Base-by-base conservation (phyloP, 1,140 invertebrate species). In the Ooceraea biroi region DNA sequence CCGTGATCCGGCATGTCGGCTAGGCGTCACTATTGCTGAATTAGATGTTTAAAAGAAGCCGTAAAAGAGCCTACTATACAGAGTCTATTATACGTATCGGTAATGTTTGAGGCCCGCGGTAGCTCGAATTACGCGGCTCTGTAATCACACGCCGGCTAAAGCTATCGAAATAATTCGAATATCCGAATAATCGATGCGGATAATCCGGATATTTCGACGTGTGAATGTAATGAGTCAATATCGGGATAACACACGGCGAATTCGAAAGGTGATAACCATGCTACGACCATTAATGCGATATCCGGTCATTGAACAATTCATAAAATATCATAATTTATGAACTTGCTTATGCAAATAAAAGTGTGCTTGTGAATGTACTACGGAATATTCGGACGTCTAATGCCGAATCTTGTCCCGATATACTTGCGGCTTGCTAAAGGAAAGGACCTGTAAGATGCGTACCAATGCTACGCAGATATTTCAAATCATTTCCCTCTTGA, bases 51-150 rank as follows among this genome's bases (percentile, higher is more conserved):
- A 88, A 87, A 88, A 83, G 73, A 69, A 87, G 71, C 68, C 73
- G 48, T 84, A 84, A 87, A 88, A 87, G 82, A 36, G 36, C 7
- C 78, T 84, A 88, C 73, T 77, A 83, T 87, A 85, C 76, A n/a
- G n/a, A 87, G 68, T 87, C 80, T 87, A 87, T 87, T 48, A 30
- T 78, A 78, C 57, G 73, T 74, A 50, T 87, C 65, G 50, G 68
- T 83, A 69, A 48, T 50, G 58, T 17, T 11, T 27, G 50, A 46
- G 72, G 85, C 86, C 55, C 85, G 85, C 82, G 72, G 85, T 19
- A 82, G 52, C 60, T 80, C 25, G 25, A 80, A 46, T 69, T 44
- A 77, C 27, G 22, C 36, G 63, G 17, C 30, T 19, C 17, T n/a
- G 17, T 36, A 52, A 55, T 55, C 48, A 46, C 66, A n/a, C 30